Conservation (phyloP, 2,797 vertebrate genomes). For the Myripristis murdjan region DNA sequence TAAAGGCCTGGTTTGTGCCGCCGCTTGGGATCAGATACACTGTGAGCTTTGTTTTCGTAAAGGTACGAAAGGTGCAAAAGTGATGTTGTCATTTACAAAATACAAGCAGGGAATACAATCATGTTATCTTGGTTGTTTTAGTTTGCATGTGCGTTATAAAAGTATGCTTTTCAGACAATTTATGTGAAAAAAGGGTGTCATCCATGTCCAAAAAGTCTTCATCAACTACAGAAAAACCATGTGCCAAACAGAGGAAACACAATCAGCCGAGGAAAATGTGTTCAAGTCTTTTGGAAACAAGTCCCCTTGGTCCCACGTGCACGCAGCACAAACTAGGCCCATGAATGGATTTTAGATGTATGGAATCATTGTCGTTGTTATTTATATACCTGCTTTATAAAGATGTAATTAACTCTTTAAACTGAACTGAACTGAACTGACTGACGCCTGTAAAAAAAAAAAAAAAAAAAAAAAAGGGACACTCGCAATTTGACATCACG, state of each 20-base stretch:
- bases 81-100: neutral
- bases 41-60: neutral
- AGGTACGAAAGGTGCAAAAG: neutral
- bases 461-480: too few species aligned
- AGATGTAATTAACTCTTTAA: constrained; percentile 79
- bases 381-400: constrained; percentile 78
- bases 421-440: constrained; percentile 49
- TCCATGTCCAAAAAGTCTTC: neutral
- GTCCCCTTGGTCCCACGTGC: neutral
- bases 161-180: neutral
- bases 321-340: constrained; percentile 54
- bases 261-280: neutral
- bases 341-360: constrained; percentile 73
- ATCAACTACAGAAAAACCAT: neutral
- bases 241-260: neutral
- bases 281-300: neutral
- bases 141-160: neutral
- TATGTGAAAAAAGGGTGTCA: neutral
- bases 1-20: constrained; percentile 53
- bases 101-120: neutral
- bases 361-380: constrained; percentile 76
- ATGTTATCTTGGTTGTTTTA: neutral
- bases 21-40: neutral
- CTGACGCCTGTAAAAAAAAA: constrained; percentile 51
- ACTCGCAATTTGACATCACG: constrained; percentile 64